A percentile compares a stretch with the other conserved stretches of the same genome.
Conservation (phyloP, 2,797 vertebrate species). For the Myoxocephalus aenaeus region DNA sequence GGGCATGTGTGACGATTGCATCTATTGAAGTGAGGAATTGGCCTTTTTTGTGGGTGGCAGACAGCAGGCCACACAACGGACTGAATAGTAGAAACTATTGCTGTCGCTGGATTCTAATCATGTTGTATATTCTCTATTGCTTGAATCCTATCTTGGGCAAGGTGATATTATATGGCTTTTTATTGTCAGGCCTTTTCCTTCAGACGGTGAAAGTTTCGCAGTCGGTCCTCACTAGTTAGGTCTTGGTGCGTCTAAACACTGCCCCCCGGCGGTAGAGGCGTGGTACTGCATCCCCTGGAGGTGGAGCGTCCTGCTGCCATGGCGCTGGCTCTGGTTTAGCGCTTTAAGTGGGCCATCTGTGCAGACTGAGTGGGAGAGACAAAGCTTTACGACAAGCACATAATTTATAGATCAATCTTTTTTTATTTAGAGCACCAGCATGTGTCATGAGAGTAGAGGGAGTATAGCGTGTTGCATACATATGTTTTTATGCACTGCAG, state of each 20-base stretch:
- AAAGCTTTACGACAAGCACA: constrained; percentile 2
- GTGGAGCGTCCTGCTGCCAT: neutral
- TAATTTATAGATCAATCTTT: neutral
- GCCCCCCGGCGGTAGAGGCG: constrained; percentile 50
- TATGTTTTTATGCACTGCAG: neutral
- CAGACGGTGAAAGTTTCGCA: neutral
- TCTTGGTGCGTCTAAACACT: neutral
- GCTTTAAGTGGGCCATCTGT: constrained; percentile 22
- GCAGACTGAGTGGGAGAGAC: constrained; percentile 16
- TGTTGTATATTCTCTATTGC: neutral
- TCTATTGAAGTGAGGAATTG: constrained; percentile 46
- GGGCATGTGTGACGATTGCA: constrained; percentile 1
- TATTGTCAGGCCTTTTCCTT: neutral
- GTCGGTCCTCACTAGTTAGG: neutral
- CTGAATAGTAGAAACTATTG: neutral
- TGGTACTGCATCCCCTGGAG: neutral
- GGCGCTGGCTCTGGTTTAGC: constrained; percentile 5
- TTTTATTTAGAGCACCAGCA: constrained; percentile 55
- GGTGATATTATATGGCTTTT: neutral
- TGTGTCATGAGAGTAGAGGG: neutral
- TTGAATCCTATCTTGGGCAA: neutral
- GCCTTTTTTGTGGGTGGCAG: constrained; percentile 48
- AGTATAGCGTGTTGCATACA: neutral
- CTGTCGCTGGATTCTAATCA: neutral
- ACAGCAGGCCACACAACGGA: neutral